These are phyloP conservation scores for Agrochola circellaris DNA, from an alignment of 2,888 invertebrate species.

Conservation along the genomic window DNA sequence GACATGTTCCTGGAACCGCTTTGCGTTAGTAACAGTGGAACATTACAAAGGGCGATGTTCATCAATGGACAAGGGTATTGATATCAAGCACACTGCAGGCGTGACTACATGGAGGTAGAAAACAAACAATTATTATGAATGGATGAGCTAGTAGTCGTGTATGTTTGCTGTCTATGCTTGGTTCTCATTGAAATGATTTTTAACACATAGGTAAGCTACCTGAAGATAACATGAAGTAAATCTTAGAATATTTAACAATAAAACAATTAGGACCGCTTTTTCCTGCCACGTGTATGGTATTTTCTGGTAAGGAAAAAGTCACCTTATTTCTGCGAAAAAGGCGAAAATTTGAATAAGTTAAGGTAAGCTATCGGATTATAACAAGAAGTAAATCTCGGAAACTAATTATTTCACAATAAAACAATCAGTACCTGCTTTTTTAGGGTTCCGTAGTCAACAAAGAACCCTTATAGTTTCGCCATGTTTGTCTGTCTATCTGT, in stretches of 20 bases:
- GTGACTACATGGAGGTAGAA: not conserved
- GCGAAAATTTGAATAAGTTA: not conserved
- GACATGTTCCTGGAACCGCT: not conserved
- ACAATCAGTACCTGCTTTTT: not conserved
- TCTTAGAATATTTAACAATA: not conserved
- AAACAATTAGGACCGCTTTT: not conserved
- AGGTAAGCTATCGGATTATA: not conserved
- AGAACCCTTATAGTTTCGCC: too few relatives aligned
- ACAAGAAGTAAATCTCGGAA: not conserved
- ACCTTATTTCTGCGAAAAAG: not conserved
- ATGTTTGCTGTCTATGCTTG: not conserved
- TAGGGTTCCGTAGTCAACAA: too few relatives aligned
- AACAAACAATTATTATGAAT: not conserved
- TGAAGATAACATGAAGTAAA: not conserved
- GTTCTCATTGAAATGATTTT: not conserved
- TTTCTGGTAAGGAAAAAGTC: not conserved
- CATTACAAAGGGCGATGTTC: constrained; percentile 7
- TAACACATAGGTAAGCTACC: not conserved
- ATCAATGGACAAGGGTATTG: constrained; percentile 15
- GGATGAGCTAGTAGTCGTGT: not conserved
- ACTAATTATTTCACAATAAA: not conserved
- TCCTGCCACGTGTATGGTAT: not conserved
- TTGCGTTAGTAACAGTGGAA: not conserved
- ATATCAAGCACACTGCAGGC: not conserved
- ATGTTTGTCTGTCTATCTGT: too few relatives aligned